phyloP scores from a whole-genome alignment of 2,888 invertebrate species.

The Dynastes maya region DNA sequence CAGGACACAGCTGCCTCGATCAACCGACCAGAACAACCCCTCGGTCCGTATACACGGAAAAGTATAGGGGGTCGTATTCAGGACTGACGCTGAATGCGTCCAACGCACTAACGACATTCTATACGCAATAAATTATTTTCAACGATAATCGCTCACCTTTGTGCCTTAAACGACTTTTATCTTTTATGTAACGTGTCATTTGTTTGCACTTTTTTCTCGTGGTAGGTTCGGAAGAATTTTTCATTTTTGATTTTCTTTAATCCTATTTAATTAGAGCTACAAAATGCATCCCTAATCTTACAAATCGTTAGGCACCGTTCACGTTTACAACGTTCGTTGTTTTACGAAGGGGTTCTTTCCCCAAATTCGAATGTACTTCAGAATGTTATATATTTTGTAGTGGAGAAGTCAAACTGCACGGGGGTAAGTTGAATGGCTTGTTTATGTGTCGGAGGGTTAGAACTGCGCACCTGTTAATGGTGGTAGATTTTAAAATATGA shows the following conservation, averaged over 20 bases:
- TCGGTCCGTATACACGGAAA: conserved; percentile 52
- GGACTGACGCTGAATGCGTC: conserved; percentile 36
- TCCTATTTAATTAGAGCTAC: background rate
- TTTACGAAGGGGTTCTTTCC: conserved; percentile 44
- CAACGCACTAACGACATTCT: conserved; percentile 45
- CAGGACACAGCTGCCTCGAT: conserved; percentile 70
- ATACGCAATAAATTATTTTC: conserved; percentile 45
- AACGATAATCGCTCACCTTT: conserved; percentile 43
- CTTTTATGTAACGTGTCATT: conserved; percentile 41
- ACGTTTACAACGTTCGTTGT: background rate
- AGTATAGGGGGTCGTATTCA: conserved; percentile 46
- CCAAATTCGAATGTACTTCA: conserved; percentile 52
- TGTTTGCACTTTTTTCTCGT: conserved; percentile 8
- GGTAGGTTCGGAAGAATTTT: background rate
- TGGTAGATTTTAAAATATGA: conserved; percentile 52
- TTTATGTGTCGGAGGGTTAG: conserved; percentile 53
- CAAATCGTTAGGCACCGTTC: background rate
- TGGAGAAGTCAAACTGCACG: conserved; percentile 56
- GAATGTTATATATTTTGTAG: conserved; percentile 57
- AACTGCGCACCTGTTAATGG: conserved; percentile 56
- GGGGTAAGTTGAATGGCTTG: conserved; percentile 53
- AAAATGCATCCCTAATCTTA: conserved; percentile 20
- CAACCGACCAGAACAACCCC: conserved; percentile 70
- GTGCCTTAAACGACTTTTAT: conserved; percentile 44
- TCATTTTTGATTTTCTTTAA: background rate